Percentiles rank a stretch among this genome's conserved stretches.
phyloP scores from a whole-genome alignment of 2,888 invertebrate species.

The Thumatha senex region DNA sequence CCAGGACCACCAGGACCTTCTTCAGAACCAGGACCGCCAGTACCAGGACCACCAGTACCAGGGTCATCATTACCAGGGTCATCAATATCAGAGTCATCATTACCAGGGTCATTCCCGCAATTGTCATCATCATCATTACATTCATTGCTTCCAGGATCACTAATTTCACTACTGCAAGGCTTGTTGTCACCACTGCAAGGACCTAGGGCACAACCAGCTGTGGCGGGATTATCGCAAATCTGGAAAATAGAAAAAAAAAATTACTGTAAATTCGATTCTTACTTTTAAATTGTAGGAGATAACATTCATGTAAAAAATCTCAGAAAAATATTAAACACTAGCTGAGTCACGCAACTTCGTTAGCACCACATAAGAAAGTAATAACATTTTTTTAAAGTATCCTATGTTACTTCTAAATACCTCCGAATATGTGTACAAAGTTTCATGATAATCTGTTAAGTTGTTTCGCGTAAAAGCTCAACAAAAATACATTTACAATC shows the following conservation, averaged over 20 bases:
- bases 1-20: background rate
- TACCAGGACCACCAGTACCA: background rate
- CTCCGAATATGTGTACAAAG: too few species aligned
- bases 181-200: background rate
- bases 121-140: background rate
- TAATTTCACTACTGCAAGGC: background rate
- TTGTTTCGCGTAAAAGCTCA: too few species aligned
- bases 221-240: constrained; percentile 38
- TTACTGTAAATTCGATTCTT: background rate
- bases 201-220: constrained; percentile 28
- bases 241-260: constrained; percentile 12
- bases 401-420: too few species aligned
- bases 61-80: background rate
- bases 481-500: too few species aligned
- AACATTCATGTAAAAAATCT: too few species aligned
- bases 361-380: too few species aligned
- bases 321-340: too few species aligned
- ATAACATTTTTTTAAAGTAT: too few species aligned
- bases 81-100: background rate
- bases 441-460: too few species aligned
- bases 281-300: too few species aligned
- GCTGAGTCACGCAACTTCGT: too few species aligned
- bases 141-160: background rate
- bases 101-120: too few species aligned
- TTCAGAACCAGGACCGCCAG: background rate